phyloP scores from a whole-genome alignment of 2,797 vertebrate genomes.

The Perodicticus potto region DNA sequence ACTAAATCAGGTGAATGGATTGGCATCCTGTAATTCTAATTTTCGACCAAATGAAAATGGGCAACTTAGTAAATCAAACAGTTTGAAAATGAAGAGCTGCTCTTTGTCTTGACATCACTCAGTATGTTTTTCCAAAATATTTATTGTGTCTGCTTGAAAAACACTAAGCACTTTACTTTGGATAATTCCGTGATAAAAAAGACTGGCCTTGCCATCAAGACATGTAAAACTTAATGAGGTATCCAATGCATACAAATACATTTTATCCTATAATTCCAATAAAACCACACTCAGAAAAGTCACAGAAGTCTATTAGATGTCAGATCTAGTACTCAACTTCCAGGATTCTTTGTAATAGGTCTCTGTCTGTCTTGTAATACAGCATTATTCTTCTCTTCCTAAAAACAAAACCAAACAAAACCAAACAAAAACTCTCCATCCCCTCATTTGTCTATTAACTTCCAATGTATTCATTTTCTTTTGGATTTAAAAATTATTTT shows the following conservation, averaged over 20 bases:
- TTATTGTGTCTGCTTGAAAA: conserved; percentile 13
- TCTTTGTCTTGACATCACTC: neutral
- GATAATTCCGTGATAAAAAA: neutral
- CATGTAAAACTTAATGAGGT: conserved; percentile 18
- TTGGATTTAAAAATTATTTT: neutral
- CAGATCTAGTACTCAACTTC: too few relatives aligned
- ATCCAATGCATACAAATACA: neutral
- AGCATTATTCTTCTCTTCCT: neutral
- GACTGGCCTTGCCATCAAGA: neutral
- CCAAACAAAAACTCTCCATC: too few relatives aligned
- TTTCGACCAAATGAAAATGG: neutral
- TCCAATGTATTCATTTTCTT: neutral
- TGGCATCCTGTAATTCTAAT: neutral
- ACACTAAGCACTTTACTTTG: neutral
- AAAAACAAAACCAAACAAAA: neutral
- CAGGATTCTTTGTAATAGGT: neutral
- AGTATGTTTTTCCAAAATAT: neutral
- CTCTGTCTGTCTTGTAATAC: neutral
- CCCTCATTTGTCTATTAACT: neutral
- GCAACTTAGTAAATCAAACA: neutral
- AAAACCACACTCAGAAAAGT: neutral
- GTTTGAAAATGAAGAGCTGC: neutral
- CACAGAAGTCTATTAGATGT: neutral
- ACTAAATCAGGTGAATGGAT: neutral
- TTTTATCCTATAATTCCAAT: neutral